Base-by-base conservation (phyloP, 2,888 invertebrate genomes). In the Dusona sp. region DNA sequence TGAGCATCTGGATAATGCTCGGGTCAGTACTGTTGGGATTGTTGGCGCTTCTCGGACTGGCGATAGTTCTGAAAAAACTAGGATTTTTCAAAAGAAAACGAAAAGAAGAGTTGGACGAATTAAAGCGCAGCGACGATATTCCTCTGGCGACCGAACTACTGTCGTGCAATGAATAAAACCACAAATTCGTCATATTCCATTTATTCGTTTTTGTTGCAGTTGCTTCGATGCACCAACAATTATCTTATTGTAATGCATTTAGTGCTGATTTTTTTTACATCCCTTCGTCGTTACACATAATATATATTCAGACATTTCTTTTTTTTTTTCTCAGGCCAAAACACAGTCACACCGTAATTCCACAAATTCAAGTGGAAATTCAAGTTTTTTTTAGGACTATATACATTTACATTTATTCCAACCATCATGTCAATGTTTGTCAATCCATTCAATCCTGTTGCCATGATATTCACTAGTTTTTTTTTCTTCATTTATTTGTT, bases 1-100 rank as follows among this genome's bases (percentile, higher is more conserved):
- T 91, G 1, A 89, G 88, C 64, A 68, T 89, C n/a, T 92, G 91
- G 92, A 87, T 92, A 45, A 79, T 92, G 45, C 13, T 91, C 0
- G 85, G 89, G 6, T 92, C 92, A 1, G 79, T 92, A 19, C 82
- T 87, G 9, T 57, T 92, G 9, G 92, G 92, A 36, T 68, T 92
- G 3, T 42, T 91, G 36, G 65, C 90, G 22, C 79, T 92, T 16
- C 84, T 87, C 0, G 67, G 90, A 7, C 48, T 90, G 51, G 82
- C 82, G 7, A 54, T 78, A 7, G 79, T 89, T 61, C 88, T 92
- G 54, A 87, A 78, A 42, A 87, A 16, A 85, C 82, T 72, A 61
- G 81, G 72, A 65, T 87, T 89, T 48, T 84, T 92, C 86, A 90
- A 89, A 68, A 88, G 92, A 29, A 85, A 79, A 29, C 79, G 79